These are phyloP conservation scores for Drosophila yakuba DNA, from an alignment of 1,140 invertebrate genomes.

Conservation along the genomic window DNA sequence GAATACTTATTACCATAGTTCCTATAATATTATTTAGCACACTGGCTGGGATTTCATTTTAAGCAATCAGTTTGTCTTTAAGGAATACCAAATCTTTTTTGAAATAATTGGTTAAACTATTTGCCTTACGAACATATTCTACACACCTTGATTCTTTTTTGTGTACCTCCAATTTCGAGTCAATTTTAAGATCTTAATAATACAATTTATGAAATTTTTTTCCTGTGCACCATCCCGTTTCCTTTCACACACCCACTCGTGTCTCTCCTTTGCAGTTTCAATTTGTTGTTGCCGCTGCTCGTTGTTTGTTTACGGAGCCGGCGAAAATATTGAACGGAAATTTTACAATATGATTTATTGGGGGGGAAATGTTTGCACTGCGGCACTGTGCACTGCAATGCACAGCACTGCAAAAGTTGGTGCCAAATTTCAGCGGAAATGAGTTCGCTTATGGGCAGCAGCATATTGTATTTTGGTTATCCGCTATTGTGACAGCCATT, in stretches of 20 bases:
- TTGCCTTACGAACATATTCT: no score
- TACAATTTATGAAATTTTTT: not conserved
- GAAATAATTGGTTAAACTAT: no score
- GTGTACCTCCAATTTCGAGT: no score
- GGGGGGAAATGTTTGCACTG: constrained; percentile 51
- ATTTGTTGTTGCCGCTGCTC: constrained; percentile 60
- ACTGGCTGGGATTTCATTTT: not conserved
- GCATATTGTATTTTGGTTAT: constrained; percentile 81
- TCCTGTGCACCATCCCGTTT: constrained; percentile 5
- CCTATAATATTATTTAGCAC: no score
- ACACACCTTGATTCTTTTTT: no score
- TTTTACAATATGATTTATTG: constrained; percentile 81
- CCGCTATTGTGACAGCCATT: constrained; percentile 69
- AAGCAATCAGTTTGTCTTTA: no score
- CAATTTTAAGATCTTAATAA: not conserved
- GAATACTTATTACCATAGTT: not conserved
- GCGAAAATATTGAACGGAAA: constrained; percentile 79
- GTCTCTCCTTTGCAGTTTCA: constrained; percentile 43
- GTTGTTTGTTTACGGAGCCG: constrained; percentile 68
- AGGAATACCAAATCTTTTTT: no score
- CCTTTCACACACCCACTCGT: constrained; percentile 16
- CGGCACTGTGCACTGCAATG: constrained; percentile 16
- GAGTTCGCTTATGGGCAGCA: constrained; percentile 75
- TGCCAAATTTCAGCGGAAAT: constrained; percentile 77
- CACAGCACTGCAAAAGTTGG: constrained; percentile 45